Base-by-base conservation (phyloP, 2,888 invertebrate species). In the Zhengitettix transpicula region DNA sequence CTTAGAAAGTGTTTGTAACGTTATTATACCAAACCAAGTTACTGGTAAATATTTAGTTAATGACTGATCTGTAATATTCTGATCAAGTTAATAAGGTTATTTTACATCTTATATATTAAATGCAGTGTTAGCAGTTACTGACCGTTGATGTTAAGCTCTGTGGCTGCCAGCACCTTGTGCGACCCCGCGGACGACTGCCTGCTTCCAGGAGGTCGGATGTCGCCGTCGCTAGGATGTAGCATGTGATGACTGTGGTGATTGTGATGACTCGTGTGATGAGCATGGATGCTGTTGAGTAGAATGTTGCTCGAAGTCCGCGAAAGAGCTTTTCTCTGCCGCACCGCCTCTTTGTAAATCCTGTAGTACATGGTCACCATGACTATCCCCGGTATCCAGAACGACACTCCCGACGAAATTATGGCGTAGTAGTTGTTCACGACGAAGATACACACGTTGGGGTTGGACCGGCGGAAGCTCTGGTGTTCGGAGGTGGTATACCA, bases 341-440 rank as follows among this genome's bases (percentile, higher is more conserved):
- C 84, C 1, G 90, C 89, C 74, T 89, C 89, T 70, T 88, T 79
- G 71, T 89, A 89, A 69, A 89, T 89, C 69, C 85, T 79, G 75
- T 82, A 89, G 75, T 93, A 93, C 87, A 92, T 93, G 55, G 87
- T 87, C 68, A 93, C 83, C 93, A 93, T 93, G 42, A 93, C 90
- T 59, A 91, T 72, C 66, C 91, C 91, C 9, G 93, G 93, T 72
- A 93, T 89, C 92, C 93, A 93, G 73, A 93, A 93, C 42, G 91
- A 91, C 51, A 93, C 87, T 65, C 89, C 88, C 61, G 91, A 92
- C 56, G 91, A 91, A 63, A 93, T 86, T 61, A 93, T 80, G 10
- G 90, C 91, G 70, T 92, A 93, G 44, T 88, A 83, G 71, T 84
- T 84, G 71, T 93, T 93, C 15, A 89, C 91, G 69, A 89, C 85